These are phyloP conservation scores for Tupaia tana DNA, from an alignment of 2,113 vertebrate genomes.

Conservation along the genomic window DNA sequence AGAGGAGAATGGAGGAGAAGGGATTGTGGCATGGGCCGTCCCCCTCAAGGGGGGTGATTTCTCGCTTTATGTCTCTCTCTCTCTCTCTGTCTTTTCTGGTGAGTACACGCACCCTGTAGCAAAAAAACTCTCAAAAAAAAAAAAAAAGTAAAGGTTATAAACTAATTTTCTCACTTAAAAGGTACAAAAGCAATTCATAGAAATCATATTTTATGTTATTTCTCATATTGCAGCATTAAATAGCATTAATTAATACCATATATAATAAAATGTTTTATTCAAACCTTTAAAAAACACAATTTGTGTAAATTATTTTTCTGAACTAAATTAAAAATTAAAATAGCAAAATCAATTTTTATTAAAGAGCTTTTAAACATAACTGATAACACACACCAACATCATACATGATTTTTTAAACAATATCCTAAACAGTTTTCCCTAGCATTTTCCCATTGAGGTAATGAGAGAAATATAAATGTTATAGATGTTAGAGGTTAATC, in stretches of 20 bases:
- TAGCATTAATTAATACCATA: slow-evolving; percentile 9
- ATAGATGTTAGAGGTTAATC: background rate
- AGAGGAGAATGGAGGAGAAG: no score
- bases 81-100: no score
- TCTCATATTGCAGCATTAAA: slow-evolving; percentile 4
- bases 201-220: background rate
- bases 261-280: background rate
- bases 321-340: slow-evolving; percentile 47
- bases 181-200: slow-evolving; percentile 42
- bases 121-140: no score
- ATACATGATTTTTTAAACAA: background rate
- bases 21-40: no score
- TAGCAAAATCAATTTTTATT: slow-evolving; percentile 25
- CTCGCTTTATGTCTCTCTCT: no score
- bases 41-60: no score
- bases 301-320: slow-evolving; percentile 31
- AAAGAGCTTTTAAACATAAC: slow-evolving; percentile 16
- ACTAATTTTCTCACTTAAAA: slow-evolving; percentile 26
- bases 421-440: background rate
- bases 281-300: slow-evolving; percentile 60
- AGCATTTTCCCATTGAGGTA: background rate
- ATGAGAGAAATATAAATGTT: background rate
- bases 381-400: background rate
- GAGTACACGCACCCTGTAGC: no score
- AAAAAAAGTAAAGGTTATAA: no score